Conservation (phyloP, 2,888 invertebrate genomes). For the Ernsta delagoae region DNA sequence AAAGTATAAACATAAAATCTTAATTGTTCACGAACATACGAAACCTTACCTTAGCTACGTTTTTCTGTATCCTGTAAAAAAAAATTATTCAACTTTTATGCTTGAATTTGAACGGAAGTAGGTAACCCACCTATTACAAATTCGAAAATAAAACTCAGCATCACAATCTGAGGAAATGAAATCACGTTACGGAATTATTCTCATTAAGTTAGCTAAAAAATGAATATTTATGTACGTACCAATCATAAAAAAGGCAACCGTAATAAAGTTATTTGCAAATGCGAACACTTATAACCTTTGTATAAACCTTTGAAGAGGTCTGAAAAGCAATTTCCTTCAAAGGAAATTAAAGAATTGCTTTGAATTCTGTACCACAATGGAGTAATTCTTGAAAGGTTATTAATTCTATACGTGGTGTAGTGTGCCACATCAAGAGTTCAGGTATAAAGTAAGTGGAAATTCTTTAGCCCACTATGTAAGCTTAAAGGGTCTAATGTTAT, state of each 20-base stretch:
- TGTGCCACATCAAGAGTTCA: conserved; percentile 13
- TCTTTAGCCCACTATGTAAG: not conserved
- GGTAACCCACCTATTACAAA: too few relatives aligned
- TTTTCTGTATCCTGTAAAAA: too few relatives aligned
- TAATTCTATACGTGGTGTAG: conserved; percentile 46
- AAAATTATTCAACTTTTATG: too few relatives aligned
- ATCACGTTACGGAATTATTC: too few relatives aligned
- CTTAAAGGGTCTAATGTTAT: too few relatives aligned
- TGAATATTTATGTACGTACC: not conserved
- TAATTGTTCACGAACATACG: too few relatives aligned
- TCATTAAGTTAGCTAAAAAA: not conserved
- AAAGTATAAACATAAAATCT: too few relatives aligned
- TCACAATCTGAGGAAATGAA: too few relatives aligned
- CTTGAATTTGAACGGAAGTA: too few relatives aligned
- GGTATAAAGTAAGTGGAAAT: not conserved
- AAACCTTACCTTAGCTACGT: too few relatives aligned
- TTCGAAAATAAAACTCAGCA: too few relatives aligned
- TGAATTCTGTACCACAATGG: conserved; percentile 52
- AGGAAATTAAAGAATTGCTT: conserved; percentile 70
- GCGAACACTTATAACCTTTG: conserved; percentile 23
- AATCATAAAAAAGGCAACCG: conserved; percentile 3
- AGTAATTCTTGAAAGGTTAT: conserved; percentile 52
- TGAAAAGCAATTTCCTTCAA: conserved; percentile 63
- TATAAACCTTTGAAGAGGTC: conserved; percentile 18
- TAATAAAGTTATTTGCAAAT: conserved; percentile 32